A percentile compares a stretch with the other conserved stretches of the same genome.
Evolutionary conservation across 2,888 invertebrate species (phyloP).

Genomic region (Daptonema setosum): DNA sequence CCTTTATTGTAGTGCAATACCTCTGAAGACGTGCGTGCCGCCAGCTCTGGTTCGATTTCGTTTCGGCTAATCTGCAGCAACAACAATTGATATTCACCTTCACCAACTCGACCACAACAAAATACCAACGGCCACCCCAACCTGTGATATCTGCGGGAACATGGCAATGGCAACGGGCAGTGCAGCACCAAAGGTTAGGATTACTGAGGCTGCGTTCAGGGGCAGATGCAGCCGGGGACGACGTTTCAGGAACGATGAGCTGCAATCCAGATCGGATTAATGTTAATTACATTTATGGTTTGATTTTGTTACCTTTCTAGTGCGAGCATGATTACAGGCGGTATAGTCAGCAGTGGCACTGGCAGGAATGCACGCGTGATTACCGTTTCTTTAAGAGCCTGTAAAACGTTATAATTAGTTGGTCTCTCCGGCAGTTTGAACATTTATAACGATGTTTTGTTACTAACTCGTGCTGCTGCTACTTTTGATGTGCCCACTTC

Average conservation of each 20-base stretch:
- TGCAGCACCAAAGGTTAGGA: constrained; percentile 30
- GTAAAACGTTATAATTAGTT: background rate
- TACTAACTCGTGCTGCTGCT: constrained; percentile 31
- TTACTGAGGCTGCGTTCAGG: constrained; percentile 31
- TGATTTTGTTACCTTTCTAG: constrained; percentile 16
- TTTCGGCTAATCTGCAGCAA: constrained; percentile 18
- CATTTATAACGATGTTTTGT: background rate
- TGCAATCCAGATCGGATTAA: too few relatives aligned
- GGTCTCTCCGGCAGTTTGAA: background rate
- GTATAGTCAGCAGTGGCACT: constrained; percentile 17
- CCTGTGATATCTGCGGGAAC: constrained; percentile 31
- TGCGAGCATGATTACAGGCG: constrained; percentile 22
- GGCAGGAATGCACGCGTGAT: constrained; percentile 21
- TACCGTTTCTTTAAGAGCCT: constrained; percentile 19
- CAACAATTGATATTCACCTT: too few relatives aligned
- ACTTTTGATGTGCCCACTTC: constrained; percentile 33
- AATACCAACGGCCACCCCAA: background rate
- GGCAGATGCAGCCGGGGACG: constrained; percentile 30
- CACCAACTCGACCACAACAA: too few relatives aligned
- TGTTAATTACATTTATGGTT: too few relatives aligned
- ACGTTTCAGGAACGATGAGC: constrained; percentile 26
- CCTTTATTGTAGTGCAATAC: constrained; percentile 28
- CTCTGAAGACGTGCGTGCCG: constrained; percentile 17
- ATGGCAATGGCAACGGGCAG: constrained; percentile 34
- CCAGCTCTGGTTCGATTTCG: constrained; percentile 25